These are phyloP conservation scores for Uria aalge DNA, from an alignment of 2,113 vertebrate genomes.

Conservation along the genomic window DNA sequence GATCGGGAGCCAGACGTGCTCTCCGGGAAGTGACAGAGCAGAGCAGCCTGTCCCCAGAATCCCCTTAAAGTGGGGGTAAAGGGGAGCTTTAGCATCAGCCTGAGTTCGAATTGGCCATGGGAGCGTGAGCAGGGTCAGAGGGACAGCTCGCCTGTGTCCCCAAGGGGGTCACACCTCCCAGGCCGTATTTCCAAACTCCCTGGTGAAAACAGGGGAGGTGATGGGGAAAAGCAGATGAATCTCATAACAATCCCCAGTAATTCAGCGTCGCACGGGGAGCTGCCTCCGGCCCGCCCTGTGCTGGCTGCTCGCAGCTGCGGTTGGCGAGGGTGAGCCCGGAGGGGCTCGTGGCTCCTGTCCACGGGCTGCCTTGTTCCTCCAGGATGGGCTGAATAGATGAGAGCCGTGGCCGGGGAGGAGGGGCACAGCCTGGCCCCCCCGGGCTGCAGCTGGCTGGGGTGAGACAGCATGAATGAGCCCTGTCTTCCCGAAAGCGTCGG, in stretches of 20 bases:
- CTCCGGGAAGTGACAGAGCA: neutral
- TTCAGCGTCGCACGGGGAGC: rapidly evolving
- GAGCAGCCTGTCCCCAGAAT: neutral
- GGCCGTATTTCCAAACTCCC: neutral
- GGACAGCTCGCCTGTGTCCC: rapidly evolving
- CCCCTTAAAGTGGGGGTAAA: neutral
- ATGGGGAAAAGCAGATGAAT: neutral
- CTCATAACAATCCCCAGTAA: rapidly evolving
- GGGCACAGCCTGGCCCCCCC: neutral
- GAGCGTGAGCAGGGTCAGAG: neutral
- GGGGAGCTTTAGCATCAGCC: neutral
- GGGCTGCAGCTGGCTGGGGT: neutral
- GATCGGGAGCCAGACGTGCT: neutral
- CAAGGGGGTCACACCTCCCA: neutral
- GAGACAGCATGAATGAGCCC: neutral
- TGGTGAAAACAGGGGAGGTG: neutral
- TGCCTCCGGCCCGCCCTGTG: rapidly evolving
- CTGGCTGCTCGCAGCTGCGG: neutral
- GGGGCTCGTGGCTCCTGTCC: neutral
- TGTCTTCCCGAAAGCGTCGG: neutral
- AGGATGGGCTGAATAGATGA: neutral
- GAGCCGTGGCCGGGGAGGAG: neutral
- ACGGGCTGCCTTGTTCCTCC: neutral
- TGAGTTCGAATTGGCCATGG: rapidly evolving
- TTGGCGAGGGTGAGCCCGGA: rapidly evolving